phyloP scores from a whole-genome alignment of 2,888 invertebrate species.

The Melikaiella ostensackeni region DNA sequence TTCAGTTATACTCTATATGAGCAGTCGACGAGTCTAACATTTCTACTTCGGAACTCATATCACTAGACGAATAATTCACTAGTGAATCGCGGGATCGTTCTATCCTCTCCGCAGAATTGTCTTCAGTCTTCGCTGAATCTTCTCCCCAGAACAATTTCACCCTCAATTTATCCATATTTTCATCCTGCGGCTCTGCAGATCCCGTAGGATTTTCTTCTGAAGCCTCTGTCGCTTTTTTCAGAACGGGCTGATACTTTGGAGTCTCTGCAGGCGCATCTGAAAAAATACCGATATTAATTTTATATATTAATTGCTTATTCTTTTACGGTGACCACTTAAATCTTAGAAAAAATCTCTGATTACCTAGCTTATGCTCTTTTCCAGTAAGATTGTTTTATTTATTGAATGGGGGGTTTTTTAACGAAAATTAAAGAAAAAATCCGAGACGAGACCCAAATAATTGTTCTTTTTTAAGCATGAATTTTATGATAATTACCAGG shows the following conservation, averaged over 20 bases:
- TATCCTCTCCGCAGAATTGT: constrained; percentile 62
- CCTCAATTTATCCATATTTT: constrained; percentile 71
- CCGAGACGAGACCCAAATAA: too few species aligned
- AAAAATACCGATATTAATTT: constrained; percentile 51
- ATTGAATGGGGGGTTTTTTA: too few species aligned
- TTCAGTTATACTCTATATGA: constrained; percentile 70
- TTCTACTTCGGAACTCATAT: constrained; percentile 75
- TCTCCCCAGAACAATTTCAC: constrained; percentile 75
- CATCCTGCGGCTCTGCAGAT: constrained; percentile 60
- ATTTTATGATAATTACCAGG: constrained; percentile 71
- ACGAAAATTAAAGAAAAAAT: too few species aligned
- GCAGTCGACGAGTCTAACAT: constrained; percentile 76
- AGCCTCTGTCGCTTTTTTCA: constrained; percentile 54
- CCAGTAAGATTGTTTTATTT: too few species aligned
- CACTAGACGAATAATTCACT: constrained; percentile 72
- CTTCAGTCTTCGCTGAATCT: constrained; percentile 69
- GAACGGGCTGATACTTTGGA: constrained; percentile 66
- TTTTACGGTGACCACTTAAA: not conserved
- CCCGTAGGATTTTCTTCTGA: constrained; percentile 58
- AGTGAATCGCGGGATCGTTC: constrained; percentile 64
- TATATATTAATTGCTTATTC: not conserved
- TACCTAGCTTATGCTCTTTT: too few species aligned
- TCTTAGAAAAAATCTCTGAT: too few species aligned
- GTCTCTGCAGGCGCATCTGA: constrained; percentile 78
- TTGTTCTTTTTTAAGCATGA: not conserved